Percentiles rank a stretch among this genome's conserved stretches.
Conservation (phyloP, 35 echinoderm and acorn worm genomes). For the Ptychodera flava region DNA sequence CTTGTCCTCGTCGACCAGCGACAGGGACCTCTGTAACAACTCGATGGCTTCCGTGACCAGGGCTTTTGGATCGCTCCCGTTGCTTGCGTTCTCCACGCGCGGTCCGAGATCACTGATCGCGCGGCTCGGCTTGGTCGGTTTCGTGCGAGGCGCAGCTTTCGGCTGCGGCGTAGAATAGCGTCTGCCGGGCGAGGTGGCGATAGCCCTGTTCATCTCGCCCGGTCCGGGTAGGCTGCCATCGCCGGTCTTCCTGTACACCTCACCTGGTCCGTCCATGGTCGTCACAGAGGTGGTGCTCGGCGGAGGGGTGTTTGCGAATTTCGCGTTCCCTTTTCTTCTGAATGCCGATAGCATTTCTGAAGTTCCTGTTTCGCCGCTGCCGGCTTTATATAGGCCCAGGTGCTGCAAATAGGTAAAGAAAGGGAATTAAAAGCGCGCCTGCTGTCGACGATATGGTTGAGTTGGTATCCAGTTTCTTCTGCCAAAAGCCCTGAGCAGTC, state of each 20-base stretch:
- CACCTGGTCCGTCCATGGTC: neutral
- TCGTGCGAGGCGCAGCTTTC: neutral
- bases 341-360: neutral
- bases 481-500: too few relatives aligned
- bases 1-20: neutral
- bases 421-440: too few relatives aligned
- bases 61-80: neutral
- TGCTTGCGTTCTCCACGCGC: neutral
- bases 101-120: neutral
- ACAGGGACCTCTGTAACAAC: neutral
- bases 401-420: too few relatives aligned
- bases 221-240: neutral
- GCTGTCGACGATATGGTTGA: too few relatives aligned
- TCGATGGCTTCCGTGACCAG: neutral
- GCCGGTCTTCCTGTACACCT: neutral
- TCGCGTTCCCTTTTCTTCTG: neutral
- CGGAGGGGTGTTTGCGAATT: neutral
- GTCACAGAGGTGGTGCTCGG: neutral
- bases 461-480: too few relatives aligned
- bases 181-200: too few relatives aligned
- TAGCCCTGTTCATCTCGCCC: too few relatives aligned
- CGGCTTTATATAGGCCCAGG: too few relatives aligned
- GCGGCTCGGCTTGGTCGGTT: neutral
- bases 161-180: neutral
- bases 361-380: too few relatives aligned